phyloP scores from a whole-genome alignment of 2,797 vertebrate genomes.

The Rhadinocentrus ornatus region DNA sequence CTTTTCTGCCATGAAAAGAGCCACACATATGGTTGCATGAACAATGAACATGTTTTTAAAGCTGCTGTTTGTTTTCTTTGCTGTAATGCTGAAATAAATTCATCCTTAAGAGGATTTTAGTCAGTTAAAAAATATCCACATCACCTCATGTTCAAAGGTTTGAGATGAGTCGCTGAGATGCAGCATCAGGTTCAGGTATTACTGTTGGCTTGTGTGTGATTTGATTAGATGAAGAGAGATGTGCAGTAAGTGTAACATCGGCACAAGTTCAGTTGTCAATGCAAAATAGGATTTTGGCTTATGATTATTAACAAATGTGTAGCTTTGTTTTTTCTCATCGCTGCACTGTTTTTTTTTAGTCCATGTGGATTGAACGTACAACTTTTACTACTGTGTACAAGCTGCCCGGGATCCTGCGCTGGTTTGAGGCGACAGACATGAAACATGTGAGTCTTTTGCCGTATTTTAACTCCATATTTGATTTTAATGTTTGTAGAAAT shows the following conservation, averaged over 20 bases:
- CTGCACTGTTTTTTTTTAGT: conserved; percentile 74
- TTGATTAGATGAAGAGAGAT: conserved; percentile 21
- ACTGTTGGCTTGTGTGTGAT: not conserved
- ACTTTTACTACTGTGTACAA: conserved; percentile 95
- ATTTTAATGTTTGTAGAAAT: conserved; percentile 3
- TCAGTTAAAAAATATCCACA: not conserved
- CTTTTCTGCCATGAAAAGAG: conserved; percentile 26
- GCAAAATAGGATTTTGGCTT: not conserved
- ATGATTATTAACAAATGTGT: conserved; percentile 12
- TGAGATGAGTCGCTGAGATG: conserved; percentile 21
- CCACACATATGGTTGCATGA: conserved; percentile 7
- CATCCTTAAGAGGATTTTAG: conserved; percentile 6
- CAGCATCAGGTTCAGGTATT: conserved; percentile 13
- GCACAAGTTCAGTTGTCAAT: not conserved
- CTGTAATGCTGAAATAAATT: conserved; percentile 19
- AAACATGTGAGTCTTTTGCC: conserved; percentile 70
- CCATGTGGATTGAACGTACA: conserved; percentile 98
- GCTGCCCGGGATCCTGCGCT: conserved; percentile 95
- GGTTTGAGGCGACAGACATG: conserved; percentile 92
- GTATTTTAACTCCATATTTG: conserved; percentile 8
- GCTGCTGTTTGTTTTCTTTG: not conserved
- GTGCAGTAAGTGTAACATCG: not conserved
- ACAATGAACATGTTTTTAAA: conserved; percentile 11
- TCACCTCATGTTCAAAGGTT: conserved; percentile 10
- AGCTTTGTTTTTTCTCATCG: not conserved